A percentile compares a stretch with the other conserved stretches of the same genome.
Conservation (phyloP, 2,113 vertebrate genomes). For the Emydocephalus ijimae region DNA sequence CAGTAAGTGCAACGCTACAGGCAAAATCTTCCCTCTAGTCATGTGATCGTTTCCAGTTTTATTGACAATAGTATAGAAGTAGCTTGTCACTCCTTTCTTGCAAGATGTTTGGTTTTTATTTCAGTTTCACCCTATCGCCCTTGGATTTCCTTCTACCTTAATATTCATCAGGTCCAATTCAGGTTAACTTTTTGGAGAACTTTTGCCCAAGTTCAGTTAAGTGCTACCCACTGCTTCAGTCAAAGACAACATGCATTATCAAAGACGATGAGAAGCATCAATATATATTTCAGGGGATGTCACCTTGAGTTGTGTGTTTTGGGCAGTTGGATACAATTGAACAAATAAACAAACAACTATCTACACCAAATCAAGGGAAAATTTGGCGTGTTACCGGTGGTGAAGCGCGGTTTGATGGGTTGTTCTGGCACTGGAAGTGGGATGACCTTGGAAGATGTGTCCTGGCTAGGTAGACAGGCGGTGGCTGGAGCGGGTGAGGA, state of each 20-base stretch:
- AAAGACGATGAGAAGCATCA: background rate
- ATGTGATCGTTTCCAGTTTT: background rate
- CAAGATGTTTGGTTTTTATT: background rate
- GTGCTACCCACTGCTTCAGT: background rate
- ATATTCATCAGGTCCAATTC: background rate
- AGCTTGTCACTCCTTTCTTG: background rate
- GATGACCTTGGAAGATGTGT: slow-evolving; percentile 61
- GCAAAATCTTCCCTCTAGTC: background rate
- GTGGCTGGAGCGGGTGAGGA: slow-evolving; percentile 85
- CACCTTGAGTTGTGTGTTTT: background rate
- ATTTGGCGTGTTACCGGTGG: slow-evolving; percentile 74
- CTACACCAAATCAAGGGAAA: background rate
- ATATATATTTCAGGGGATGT: background rate
- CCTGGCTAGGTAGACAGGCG: slow-evolving; percentile 69
- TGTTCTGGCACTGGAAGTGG: slow-evolving; percentile 61
- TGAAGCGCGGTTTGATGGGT: slow-evolving; percentile 73
- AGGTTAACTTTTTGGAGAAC: background rate
- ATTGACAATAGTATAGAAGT: background rate
- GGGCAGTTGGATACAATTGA: background rate
- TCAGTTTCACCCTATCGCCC: background rate
- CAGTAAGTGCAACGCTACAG: background rate
- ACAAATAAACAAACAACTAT: background rate
- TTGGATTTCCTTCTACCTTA: background rate
- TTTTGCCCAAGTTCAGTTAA: background rate
- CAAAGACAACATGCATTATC: background rate